phyloP scores from a whole-genome alignment of 2,888 invertebrate species.

The Diplazon laetatorius region DNA sequence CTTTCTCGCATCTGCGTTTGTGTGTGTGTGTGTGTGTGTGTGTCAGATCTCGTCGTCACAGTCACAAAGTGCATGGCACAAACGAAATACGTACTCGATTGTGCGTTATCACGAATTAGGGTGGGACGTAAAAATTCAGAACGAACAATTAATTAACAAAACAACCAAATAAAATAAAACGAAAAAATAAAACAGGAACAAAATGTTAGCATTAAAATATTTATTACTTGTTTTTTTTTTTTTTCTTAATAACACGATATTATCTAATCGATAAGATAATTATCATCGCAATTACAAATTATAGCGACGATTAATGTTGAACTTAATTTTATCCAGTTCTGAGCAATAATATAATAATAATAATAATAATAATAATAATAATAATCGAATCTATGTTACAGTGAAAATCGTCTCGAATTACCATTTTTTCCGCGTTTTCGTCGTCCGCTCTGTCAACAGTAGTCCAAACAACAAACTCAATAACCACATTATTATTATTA shows the following conservation, averaged over 20 bases:
- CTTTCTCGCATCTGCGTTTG: background rate
- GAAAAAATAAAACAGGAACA: background rate
- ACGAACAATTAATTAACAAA: background rate
- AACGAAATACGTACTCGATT: no score
- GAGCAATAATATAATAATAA: constrained; percentile 75
- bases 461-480: constrained; percentile 59
- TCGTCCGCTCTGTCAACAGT: constrained; percentile 47
- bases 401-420: constrained; percentile 56
- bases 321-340: constrained; percentile 76
- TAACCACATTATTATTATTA: constrained; percentile 42
- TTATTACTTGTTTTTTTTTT: constrained; percentile 75
- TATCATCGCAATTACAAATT: constrained; percentile 63
- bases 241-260: constrained; percentile 72
- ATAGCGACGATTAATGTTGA: constrained; percentile 69
- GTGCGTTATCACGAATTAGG: background rate
- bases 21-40: no score
- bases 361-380: constrained; percentile 66
- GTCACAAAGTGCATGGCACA: no score
- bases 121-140: background rate
- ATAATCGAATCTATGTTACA: constrained; percentile 72
- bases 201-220: constrained; percentile 76
- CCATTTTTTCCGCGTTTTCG: constrained; percentile 33
- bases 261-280: constrained; percentile 68
- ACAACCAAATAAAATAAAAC: background rate
- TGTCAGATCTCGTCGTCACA: no score